Evolutionary conservation across 2,797 vertebrate genomes (phyloP), one percentile per base, ranked within the genome.

Genomic region (Coluber constrictor): DNA sequence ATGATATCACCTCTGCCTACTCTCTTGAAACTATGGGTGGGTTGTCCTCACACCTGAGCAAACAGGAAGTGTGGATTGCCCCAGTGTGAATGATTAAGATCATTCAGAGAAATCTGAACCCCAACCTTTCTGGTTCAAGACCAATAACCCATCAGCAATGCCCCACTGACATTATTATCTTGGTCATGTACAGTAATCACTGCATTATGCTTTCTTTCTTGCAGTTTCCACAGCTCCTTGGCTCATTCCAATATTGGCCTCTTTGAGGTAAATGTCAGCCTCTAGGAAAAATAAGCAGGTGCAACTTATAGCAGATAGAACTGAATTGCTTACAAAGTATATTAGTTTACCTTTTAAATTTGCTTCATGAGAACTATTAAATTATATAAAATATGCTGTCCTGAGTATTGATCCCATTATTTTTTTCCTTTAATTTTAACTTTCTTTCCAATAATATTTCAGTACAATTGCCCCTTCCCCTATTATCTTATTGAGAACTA

Each of bases 181-280:
- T 55, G 60, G 55, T 59, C 15, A 59, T 47, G 7, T 86, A 20
- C 16, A 70, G 0, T 61, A 60, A 61, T 37, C 55, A 59, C 6
- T 59, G 0, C 10, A 59, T 32, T 23, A 43, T 66, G 79, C 11
- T 37, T 25, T 25, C 96, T 96, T 95, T 89, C 83, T 93, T 94
- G 95, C 95, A 98, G 98, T 93, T 96, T 98, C 92, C 96, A 94
- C 13, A 95, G 97, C 13, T 96, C 94, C 90, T 70, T 97, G 94
- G 96, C 95, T 25, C 95, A 97, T 54, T 97, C 97, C 92, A 97
- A 61, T n/a, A 95, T 91, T 87, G 95, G 95, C 15, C 95, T 96
- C 91, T 97, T 96, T 0, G 97, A 97, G 97, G 97, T 98, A 97
- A 95, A 94, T 91, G 94, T 88, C 86, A 94, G 89, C 54, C 60